Evolutionary conservation across 2,888 invertebrate genomes (phyloP), one percentile per base, ranked within the genome.

Genomic region (Frankliniella intonsa): DNA sequence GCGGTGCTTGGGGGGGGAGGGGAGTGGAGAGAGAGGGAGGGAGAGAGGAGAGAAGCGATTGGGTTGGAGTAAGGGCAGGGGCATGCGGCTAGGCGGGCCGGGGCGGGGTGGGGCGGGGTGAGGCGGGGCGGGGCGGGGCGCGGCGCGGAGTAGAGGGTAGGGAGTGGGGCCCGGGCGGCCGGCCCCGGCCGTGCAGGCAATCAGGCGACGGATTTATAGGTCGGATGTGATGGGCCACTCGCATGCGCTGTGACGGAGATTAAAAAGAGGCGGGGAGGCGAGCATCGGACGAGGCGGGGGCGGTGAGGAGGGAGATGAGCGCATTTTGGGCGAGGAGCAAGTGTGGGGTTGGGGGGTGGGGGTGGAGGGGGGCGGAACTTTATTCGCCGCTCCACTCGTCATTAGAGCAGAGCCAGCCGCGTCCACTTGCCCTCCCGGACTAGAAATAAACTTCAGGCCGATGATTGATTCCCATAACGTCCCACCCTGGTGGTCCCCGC

Each of bases 231-330:
- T 38, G 38, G 38, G 38, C 62, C 62, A n/a, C 17, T n/a, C 62
- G 14, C 38, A 62, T 62, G 62, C 62, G n/a, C 62, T 62, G 82
- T 81, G 79, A 80, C 82, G 81, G 80, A 62, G 38, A 65, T 81
- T 82, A 79, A 76, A 81, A 82, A 81, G 81, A 50, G 81, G 76
- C 79, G 81, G 76, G 76, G 62, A 50, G 51, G 79, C 55, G 82
- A 25, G 25, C 49, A 25, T 12, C 55, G 7, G 55, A 55, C 12
- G 55, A 17, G 55, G 55, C 55, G 55, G 55, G 5, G 55, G 55
- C 65, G 82, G 51, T 7, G 82, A 27, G 62, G 80, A 79, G 22
- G 50, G 79, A 79, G 19, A 38, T 27, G 50, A 3, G 65, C n/a
- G n/a, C n/a, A n/a, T n/a, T n/a, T n/a, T n/a, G n/a, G n/a, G n/a